A percentile compares a stretch with the other conserved stretches of the same genome.
Conservation (phyloP, 2,797 vertebrate genomes). For the Ciconia nigra region DNA sequence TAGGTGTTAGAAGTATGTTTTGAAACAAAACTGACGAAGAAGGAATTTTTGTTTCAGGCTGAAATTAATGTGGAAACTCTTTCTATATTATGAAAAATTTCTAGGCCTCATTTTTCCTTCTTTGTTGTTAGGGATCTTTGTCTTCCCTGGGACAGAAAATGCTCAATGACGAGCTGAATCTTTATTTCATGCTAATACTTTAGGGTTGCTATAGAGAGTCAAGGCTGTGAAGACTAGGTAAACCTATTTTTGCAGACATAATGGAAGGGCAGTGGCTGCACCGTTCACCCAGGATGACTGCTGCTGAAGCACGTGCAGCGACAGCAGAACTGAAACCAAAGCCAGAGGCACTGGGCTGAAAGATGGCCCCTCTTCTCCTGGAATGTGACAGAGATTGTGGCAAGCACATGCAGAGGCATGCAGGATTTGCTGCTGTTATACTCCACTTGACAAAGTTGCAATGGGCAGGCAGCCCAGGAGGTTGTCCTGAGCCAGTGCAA, state of each 20-base stretch:
- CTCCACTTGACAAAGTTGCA: background rate
- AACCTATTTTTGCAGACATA: background rate
- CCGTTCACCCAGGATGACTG: fast-evolving
- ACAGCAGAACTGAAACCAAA: background rate
- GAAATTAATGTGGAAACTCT: background rate
- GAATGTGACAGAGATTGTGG: background rate
- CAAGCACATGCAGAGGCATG: background rate
- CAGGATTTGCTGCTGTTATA: background rate
- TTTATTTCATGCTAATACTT: background rate
- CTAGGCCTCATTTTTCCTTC: background rate
- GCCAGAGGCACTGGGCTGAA: background rate
- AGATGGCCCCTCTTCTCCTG: background rate
- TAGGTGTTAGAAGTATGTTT: background rate
- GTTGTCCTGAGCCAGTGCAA: background rate
- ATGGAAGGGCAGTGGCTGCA: background rate
- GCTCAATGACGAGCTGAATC: background rate
- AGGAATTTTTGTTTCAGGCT: background rate
- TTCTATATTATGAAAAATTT: background rate
- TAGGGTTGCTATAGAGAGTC: background rate
- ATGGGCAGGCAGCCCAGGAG: background rate
- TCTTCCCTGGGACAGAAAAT: background rate
- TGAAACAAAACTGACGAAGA: background rate
- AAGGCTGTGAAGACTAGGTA: background rate
- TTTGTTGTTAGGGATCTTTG: background rate
- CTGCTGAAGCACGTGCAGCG: background rate